Conservation (phyloP, 2,113 vertebrate species). For the Thamnaconus septentrionalis region DNA sequence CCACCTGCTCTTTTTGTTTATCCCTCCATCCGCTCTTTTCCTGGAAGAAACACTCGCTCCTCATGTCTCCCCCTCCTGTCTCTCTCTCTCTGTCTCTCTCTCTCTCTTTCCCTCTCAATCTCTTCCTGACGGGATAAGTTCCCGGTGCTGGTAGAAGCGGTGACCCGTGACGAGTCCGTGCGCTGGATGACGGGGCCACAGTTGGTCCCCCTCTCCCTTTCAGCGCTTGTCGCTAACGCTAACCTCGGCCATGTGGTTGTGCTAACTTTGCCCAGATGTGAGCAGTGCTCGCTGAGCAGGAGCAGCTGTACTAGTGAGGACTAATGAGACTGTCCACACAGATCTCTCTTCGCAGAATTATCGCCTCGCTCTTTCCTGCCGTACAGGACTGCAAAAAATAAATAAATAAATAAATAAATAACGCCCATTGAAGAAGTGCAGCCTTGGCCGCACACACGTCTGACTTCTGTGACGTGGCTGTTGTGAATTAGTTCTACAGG, state of each 20-base stretch:
- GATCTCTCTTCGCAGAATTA: constrained; percentile 44
- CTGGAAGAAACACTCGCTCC: constrained; percentile 2
- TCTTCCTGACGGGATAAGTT: constrained; percentile 22
- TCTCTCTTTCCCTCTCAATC: neutral
- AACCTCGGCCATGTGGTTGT: constrained; percentile 63
- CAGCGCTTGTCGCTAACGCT: constrained; percentile 26
- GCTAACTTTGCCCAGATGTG: constrained; percentile 67
- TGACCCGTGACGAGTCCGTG: constrained; percentile 13
- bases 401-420: neutral
- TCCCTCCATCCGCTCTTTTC: constrained; percentile 25
- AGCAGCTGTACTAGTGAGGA: constrained; percentile 62
- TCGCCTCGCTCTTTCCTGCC: constrained; percentile 28
- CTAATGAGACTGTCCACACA: constrained; percentile 33
- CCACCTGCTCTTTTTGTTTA: constrained; percentile 37
- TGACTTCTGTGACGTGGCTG: constrained; percentile 10
- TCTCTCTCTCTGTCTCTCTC: constrained; percentile 2
- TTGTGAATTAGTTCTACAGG: constrained; percentile 9
- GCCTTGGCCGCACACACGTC: too few species aligned
- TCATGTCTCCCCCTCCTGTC: neutral
- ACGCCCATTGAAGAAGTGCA: too few species aligned
- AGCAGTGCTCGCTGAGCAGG: constrained; percentile 51
- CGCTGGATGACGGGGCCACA: constrained; percentile 34
- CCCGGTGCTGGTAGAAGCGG: constrained; percentile 32
- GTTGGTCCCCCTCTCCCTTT: constrained; percentile 36
- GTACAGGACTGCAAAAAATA: constrained; percentile 41